These are phyloP conservation scores for Melanaphis sacchari DNA, from an alignment of 1,140 invertebrate genomes.

Conservation along the genomic window DNA sequence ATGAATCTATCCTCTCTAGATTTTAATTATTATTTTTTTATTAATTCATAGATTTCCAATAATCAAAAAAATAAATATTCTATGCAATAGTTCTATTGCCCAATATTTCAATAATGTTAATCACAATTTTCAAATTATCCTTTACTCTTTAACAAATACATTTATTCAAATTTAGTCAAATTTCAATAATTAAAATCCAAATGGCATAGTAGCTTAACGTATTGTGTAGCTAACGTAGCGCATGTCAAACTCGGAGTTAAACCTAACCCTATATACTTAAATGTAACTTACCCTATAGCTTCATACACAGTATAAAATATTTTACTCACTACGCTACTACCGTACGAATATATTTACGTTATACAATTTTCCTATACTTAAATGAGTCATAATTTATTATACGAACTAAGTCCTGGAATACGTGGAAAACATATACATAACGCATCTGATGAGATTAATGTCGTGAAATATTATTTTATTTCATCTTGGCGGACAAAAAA, in stretches of 20 bases:
- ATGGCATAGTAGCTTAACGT: background rate
- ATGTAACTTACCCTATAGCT: accelerated
- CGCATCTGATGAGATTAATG: background rate
- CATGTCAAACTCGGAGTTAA: background rate
- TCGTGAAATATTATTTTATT: background rate
- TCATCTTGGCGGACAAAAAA: background rate
- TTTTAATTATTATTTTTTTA: background rate
- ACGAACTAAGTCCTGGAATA: too few species aligned
- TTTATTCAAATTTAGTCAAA: background rate
- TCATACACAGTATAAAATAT: too few species aligned
- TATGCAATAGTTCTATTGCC: background rate
- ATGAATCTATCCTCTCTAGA: too few species aligned
- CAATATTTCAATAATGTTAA: background rate
- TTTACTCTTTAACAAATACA: background rate
- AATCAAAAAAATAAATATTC: too few species aligned
- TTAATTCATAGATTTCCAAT: background rate
- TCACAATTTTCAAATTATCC: background rate
- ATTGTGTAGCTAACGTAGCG: too few species aligned
- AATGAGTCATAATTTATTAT: too few species aligned
- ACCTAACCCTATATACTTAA: background rate
- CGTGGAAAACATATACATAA: background rate
- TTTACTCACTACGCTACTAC: background rate
- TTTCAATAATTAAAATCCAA: background rate
- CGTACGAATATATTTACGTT: background rate
- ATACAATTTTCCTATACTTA: too few species aligned